Conservation (phyloP, 2,113 vertebrate genomes). For the Bufo gargarizans region DNA sequence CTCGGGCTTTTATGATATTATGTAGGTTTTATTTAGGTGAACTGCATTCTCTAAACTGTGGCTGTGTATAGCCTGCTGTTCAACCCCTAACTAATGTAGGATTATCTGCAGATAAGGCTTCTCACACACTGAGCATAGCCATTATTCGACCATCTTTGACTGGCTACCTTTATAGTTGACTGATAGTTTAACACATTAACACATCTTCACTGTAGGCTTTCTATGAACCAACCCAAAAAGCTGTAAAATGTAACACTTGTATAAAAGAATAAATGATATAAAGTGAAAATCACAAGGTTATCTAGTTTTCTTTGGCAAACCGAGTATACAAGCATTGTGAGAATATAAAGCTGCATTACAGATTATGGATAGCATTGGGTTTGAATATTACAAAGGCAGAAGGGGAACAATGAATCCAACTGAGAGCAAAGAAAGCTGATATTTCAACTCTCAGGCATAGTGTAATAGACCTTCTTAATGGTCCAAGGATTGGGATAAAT, state of each 20-base stretch:
- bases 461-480: no score
- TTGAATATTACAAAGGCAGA: background rate
- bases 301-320: background rate
- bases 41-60: slow-evolving; percentile 26
- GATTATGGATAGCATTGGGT: background rate
- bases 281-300: background rate
- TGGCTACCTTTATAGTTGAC: slow-evolving; percentile 7
- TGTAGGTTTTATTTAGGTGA: slow-evolving; percentile 8
- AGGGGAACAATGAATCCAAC: background rate
- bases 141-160: background rate
- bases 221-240: background rate
- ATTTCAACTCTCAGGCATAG: background rate
- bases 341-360: background rate
- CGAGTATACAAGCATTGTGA: background rate
- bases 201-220: background rate
- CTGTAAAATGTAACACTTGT: background rate
- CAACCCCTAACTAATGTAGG: background rate
- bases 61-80: slow-evolving; percentile 37
- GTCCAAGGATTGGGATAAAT: no score
- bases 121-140: slow-evolving; percentile 18
- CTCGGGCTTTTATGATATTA: slow-evolving; percentile 18
- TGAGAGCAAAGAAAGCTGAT: background rate
- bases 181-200: background rate
- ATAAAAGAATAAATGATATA: background rate
- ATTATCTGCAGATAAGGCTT: slow-evolving; percentile 26